Evolutionary conservation across 2,888 invertebrate genomes (phyloP), one percentile per base, ranked within the genome.

Genomic region (Nephrocerus scutellatus): DNA sequence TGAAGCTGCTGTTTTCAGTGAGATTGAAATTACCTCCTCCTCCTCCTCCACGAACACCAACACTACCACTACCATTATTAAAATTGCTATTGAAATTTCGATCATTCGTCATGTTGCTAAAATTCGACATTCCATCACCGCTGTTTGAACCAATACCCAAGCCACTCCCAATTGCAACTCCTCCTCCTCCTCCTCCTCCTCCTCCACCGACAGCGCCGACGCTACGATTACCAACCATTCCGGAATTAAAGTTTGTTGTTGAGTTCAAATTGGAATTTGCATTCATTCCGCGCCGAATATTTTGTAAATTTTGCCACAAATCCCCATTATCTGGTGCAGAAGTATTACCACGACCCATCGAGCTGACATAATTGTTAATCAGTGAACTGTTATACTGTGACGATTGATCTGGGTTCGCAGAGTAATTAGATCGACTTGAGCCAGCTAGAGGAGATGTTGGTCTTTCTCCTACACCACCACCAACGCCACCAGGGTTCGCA

Each of bases 231-330:
- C 32, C 32, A 13, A 16, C 15, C 19, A n/a, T 16, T 14, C 16
- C 15, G 9, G 37, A 37, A 35, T 28, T 39, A 3, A 43, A 46
- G 23, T 36, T 24, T 32, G n/a, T 13, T 34, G 10, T n/a, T 35
- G 14, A 30, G 33, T 12, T 19, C 20, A 18, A 24, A 18, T 23
- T 22, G 24, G 10, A 31, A 36, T 8, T 23, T 22, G 14, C 25
- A 9, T 12, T 21, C 28, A n/a, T n/a, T n/a, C n/a, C n/a, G n/a
- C n/a, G 40, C 21, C 43, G 46, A 14, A 46, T 46, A 10, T 46
- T 46, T 18, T 46, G 46, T n/a, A 44, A 31, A n/a, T 46, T 46
- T 34, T 46, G 46, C 46, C 46, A 46, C 46, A 44, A 28, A 12
- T 32, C 36, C 8, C 13, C 22, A 31, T 7, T 30, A 4, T 28